Percentiles rank a stretch among this genome's conserved stretches.
Evolutionary conservation across 2,888 invertebrate genomes (phyloP).

Genomic region (Spodoptera picta): DNA sequence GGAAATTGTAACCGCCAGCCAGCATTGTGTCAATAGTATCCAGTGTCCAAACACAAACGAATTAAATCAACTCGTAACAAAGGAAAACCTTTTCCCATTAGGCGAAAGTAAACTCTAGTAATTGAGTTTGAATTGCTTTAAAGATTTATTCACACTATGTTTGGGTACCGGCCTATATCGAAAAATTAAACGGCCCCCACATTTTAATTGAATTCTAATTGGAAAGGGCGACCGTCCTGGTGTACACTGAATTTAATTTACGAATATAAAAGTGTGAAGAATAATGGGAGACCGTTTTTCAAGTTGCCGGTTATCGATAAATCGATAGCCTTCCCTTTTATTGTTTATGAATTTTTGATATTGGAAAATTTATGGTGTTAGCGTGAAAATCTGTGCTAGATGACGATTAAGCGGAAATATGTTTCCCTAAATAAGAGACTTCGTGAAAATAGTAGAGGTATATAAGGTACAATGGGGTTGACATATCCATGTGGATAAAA

Average conservation of each 20-base stretch:
- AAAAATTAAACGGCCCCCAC: slow-evolving; percentile 70
- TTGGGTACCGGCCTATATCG: slow-evolving; percentile 67
- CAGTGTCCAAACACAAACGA: slow-evolving; percentile 75
- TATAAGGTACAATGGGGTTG: no score
- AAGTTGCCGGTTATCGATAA: slow-evolving; percentile 33
- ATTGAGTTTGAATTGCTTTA: slow-evolving; percentile 86
- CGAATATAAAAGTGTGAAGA: slow-evolving; percentile 48
- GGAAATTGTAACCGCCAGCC: slow-evolving; percentile 49
- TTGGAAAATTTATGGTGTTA: background rate
- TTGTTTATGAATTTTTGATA: slow-evolving; percentile 16
- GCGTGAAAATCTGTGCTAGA: background rate
- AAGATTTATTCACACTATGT: slow-evolving; percentile 81
- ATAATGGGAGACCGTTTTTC: slow-evolving; percentile 38
- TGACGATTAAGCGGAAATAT: no score
- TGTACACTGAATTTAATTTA: slow-evolving; percentile 52
- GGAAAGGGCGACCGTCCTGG: slow-evolving; percentile 51
- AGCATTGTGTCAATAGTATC: slow-evolving; percentile 69
- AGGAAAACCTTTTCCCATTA: slow-evolving; percentile 81
- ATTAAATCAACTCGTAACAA: slow-evolving; percentile 79
- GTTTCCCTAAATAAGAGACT: no score
- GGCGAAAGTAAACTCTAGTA: slow-evolving; percentile 82
- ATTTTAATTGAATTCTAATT: slow-evolving; percentile 75
- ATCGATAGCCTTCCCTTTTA: slow-evolving; percentile 29
- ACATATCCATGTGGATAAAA: no score
- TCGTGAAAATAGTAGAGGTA: no score